A percentile compares a stretch with the other conserved stretches of the same genome.
These are phyloP conservation scores for Cryptus armator DNA, from an alignment of 2,888 invertebrate species.

Conservation along the genomic window DNA sequence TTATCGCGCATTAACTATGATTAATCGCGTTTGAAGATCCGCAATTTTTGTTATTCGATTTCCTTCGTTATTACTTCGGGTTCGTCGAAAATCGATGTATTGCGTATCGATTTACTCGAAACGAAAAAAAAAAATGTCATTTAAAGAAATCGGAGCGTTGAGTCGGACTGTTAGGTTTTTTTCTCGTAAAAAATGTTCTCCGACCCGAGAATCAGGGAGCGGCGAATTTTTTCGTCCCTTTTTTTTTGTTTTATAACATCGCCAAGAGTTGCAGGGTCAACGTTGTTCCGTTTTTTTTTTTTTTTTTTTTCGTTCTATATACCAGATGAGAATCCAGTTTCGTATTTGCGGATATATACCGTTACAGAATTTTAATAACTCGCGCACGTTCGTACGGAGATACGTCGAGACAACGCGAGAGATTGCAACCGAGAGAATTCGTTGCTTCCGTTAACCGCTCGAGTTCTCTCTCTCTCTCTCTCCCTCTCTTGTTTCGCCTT, in stretches of 20 bases:
- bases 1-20: neutral
- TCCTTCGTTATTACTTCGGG: too few relatives aligned
- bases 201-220: too few relatives aligned
- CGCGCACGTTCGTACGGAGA: conserved; percentile 25
- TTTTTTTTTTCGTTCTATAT: neutral
- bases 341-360: conserved; percentile 30
- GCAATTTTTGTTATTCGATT: too few relatives aligned
- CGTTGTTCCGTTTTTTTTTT: neutral
- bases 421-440: conserved; percentile 58
- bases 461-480: neutral
- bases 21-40: too few relatives aligned
- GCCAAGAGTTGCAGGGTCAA: neutral
- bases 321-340: neutral
- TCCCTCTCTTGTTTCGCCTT: neutral
- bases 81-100: too few relatives aligned
- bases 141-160: too few relatives aligned
- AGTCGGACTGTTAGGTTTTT: too few relatives aligned
- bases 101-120: too few relatives aligned
- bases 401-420: conserved; percentile 51
- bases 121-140: too few relatives aligned
- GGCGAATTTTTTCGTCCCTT: neutral
- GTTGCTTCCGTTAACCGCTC: conserved; percentile 60
- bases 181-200: too few relatives aligned
- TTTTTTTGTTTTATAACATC: neutral
- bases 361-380: conserved; percentile 61